Base-by-base conservation (phyloP, 2,113 vertebrate genomes). In the Alethe castanea region DNA sequence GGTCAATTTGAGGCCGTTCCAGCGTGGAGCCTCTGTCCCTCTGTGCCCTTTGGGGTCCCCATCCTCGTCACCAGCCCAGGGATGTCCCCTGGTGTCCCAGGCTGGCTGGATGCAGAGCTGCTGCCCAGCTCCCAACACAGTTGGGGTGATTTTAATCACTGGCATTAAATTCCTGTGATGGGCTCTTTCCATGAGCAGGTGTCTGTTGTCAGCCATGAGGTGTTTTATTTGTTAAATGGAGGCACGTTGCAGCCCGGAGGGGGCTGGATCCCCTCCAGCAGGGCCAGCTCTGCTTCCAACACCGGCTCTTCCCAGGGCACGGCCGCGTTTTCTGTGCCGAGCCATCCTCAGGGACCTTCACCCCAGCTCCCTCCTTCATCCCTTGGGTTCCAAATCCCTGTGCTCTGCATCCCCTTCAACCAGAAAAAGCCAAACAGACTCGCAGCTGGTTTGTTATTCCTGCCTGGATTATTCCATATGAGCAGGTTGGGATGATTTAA, bases 401-500 rank as follows among this genome's bases (percentile, higher is more conserved):
- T 26, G 38, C 15, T 76, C 65, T 20, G 19, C 69, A 15, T 31
- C 56, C 48, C 44, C 67, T 78, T 28, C 44, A 6, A 26, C 31
- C 0, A 0, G 72, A 40, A 78, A 54, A 45, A 78, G 60, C 90
- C 60, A 35, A 89, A 52, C 1, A 70, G 76, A 4, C 42, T 82
- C 13, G 2, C 54, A 52, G 93, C 77, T 89, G 92, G 81, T 74
- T 89, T 42, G 56, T 92, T 92, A 54, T 86, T 90, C 66, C 71
- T 77, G 92, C 79, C 91, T 79, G 90, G 90, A 78, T 96, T 94
- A 36, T 65, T 92, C 74, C 64, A 73, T 77, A 72, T 66, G 1
- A 81, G 91, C 82, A 82, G 91, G 88, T 89, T 81, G 92, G 82
- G 92, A 44, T 94, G 90, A 84, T 94, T 96, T 66, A 24, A 76